A percentile compares a stretch with the other conserved stretches of the same genome.
These are phyloP conservation scores for Eulemur rufifrons DNA, from an alignment of 2,113 vertebrate species.

Conservation along the genomic window DNA sequence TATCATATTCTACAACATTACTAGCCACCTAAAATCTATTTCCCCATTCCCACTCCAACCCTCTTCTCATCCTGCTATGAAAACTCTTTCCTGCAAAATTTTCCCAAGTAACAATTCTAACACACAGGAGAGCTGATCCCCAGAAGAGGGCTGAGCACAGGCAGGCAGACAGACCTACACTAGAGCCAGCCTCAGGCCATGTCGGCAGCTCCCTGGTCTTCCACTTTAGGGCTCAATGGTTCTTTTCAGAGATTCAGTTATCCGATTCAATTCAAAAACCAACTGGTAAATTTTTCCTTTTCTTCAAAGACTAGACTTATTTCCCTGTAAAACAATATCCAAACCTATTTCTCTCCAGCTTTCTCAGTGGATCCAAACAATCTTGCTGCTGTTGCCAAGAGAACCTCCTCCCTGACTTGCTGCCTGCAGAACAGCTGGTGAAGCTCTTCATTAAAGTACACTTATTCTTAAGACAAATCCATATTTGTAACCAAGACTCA, in stretches of 20 bases:
- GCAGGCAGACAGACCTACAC: neutral
- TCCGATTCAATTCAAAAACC: neutral
- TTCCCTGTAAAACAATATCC: conserved; percentile 28
- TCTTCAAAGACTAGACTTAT: conserved; percentile 39
- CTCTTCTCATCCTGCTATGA: conserved; percentile 11
- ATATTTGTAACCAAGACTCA: conserved; percentile 18
- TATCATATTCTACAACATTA: neutral
- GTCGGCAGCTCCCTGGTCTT: neutral
- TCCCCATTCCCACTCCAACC: neutral
- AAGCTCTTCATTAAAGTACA: conserved; percentile 30
- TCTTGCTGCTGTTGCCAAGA: conserved; percentile 28
- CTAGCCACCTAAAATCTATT: neutral
- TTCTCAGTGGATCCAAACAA: conserved; percentile 46
- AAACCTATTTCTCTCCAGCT: conserved; percentile 18
- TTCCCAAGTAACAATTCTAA: neutral
- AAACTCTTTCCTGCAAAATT: neutral
- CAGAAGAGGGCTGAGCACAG: neutral
- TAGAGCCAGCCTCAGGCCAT: neutral
- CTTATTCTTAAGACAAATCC: neutral
- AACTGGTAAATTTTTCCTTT: conserved; percentile 13
- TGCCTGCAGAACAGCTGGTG: neutral
- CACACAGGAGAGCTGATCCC: neutral
- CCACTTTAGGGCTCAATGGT: neutral
- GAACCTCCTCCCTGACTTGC: conserved; percentile 12
- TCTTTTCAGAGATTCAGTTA: conserved; percentile 39